phyloP scores from a whole-genome alignment of 2,113 vertebrate genomes.

The Budorcas taxicolor region DNA sequence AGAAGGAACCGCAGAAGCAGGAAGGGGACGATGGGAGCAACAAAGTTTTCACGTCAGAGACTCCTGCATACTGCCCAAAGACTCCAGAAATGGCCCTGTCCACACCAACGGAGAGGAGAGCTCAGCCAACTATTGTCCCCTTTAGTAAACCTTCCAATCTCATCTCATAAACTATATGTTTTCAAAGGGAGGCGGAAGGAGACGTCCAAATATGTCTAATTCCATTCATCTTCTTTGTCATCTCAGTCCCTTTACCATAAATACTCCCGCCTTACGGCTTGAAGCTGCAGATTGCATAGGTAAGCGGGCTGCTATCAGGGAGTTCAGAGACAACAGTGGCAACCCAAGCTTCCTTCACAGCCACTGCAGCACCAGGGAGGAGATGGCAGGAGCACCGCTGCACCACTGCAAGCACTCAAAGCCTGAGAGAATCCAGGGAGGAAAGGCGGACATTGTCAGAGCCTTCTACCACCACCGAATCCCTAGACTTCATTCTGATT shows the following conservation, averaged over 20 bases:
- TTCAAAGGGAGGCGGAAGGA: not conserved
- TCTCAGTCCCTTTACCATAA: not conserved
- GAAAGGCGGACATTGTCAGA: not conserved
- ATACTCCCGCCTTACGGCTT: not conserved
- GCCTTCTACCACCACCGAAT: not conserved
- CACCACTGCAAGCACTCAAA: not conserved
- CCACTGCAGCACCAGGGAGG: not conserved
- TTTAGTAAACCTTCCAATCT: not conserved
- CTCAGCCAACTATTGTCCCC: not conserved
- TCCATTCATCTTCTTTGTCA: not conserved
- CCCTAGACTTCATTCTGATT: not conserved
- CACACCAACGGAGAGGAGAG: not conserved
- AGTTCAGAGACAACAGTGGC: not conserved
- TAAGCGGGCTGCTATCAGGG: not conserved
- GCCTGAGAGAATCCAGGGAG: not conserved
- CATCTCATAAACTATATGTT: not conserved
- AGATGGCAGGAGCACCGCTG: not conserved
- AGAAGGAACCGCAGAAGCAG: not conserved
- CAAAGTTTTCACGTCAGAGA: not conserved
- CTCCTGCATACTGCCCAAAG: not conserved
- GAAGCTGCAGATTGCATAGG: not conserved
- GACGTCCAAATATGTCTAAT: not conserved
- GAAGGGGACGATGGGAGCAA: not conserved
- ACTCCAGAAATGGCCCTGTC: not conserved
- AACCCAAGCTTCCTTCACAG: not conserved